A percentile compares a stretch with the other conserved stretches of the same genome.
Evolutionary conservation across 2,888 invertebrate species (phyloP).

Genomic region (Agrochola circellaris): DNA sequence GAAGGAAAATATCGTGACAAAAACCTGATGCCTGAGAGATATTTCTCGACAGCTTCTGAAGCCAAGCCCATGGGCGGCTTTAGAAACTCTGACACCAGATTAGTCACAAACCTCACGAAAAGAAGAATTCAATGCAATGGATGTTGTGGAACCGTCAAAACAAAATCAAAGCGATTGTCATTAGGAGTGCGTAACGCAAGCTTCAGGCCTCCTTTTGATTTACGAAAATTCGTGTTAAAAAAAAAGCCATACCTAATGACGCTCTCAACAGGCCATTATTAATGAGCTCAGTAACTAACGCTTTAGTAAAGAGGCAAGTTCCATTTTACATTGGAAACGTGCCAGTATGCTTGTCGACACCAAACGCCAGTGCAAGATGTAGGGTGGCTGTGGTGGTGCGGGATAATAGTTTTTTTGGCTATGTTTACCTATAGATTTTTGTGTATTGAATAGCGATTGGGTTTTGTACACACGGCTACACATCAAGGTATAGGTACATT

Average conservation of each 20-base stretch:
- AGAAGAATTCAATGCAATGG: not conserved
- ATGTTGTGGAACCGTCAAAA: not conserved
- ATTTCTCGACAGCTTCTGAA: too few species aligned
- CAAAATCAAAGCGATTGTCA: not conserved
- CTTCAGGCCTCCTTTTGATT: slow-evolving; percentile 29
- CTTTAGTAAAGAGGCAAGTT: slow-evolving; percentile 77
- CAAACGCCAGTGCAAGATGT: slow-evolving; percentile 69
- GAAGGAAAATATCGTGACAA: too few species aligned
- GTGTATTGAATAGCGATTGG: not conserved
- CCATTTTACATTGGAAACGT: slow-evolving; percentile 84
- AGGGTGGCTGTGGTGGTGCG: slow-evolving; percentile 57
- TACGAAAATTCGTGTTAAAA: slow-evolving; percentile 47
- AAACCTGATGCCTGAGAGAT: too few species aligned
- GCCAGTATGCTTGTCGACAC: slow-evolving; percentile 81
- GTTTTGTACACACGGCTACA: not conserved
- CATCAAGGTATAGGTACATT: too few species aligned
- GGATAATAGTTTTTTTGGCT: slow-evolving; percentile 23
- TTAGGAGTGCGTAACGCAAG: not conserved
- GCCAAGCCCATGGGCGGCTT: too few species aligned
- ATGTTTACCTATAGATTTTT: not conserved
- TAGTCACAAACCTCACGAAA: too few species aligned
- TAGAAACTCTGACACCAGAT: too few species aligned
- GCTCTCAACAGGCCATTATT: slow-evolving; percentile 79
- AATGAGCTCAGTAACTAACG: slow-evolving; percentile 79
- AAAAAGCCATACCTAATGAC: slow-evolving; percentile 66